phyloP scores from a whole-genome alignment of 2,113 vertebrate species.

The Sinocyclocheilus maitianheensis region DNA sequence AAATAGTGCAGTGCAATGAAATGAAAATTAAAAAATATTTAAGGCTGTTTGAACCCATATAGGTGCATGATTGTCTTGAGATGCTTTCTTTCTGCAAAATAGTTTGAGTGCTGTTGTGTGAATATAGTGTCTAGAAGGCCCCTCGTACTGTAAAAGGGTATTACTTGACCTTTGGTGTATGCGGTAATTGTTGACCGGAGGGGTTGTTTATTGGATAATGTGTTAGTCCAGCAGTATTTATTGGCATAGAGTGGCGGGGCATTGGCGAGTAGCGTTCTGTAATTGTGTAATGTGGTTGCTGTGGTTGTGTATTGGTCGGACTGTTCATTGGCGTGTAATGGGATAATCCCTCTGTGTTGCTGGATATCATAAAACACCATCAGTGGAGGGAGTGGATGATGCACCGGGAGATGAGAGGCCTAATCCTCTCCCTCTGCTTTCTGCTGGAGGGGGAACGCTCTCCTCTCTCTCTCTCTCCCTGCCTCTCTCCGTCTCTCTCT shows the following conservation, averaged over 20 bases:
- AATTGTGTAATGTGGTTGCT: slow-evolving; percentile 44
- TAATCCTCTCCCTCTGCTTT: slow-evolving; percentile 55
- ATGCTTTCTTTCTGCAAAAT: not conserved
- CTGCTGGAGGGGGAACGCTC: slow-evolving; percentile 47
- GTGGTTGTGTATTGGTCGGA: slow-evolving; percentile 50
- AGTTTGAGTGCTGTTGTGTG: not conserved
- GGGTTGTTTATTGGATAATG: slow-evolving; percentile 25
- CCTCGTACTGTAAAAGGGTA: not conserved
- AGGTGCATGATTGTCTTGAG: not conserved
- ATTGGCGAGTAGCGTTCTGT: slow-evolving; percentile 30
- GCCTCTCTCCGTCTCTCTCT: slow-evolving; percentile 58
- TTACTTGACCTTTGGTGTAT: slow-evolving; percentile 37
- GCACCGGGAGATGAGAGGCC: slow-evolving; percentile 57
- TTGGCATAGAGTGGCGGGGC: slow-evolving; percentile 30
- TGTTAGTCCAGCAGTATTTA: slow-evolving; percentile 33
- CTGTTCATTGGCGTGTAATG: slow-evolving; percentile 62
- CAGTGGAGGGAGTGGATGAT: slow-evolving; percentile 60
- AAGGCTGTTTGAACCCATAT: not conserved
- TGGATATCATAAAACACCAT: slow-evolving; percentile 61
- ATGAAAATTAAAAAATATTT: not conserved
- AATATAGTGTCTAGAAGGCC: not conserved
- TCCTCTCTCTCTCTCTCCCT: slow-evolving; percentile 22
- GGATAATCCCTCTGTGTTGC: slow-evolving; percentile 59
- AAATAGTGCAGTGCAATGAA: not conserved
- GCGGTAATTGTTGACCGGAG: slow-evolving; percentile 36